Percentiles rank a stretch among this genome's conserved stretches.
Evolutionary conservation across 2,113 vertebrate genomes (phyloP).

Genomic region (Daubentonia madagascariensis): DNA sequence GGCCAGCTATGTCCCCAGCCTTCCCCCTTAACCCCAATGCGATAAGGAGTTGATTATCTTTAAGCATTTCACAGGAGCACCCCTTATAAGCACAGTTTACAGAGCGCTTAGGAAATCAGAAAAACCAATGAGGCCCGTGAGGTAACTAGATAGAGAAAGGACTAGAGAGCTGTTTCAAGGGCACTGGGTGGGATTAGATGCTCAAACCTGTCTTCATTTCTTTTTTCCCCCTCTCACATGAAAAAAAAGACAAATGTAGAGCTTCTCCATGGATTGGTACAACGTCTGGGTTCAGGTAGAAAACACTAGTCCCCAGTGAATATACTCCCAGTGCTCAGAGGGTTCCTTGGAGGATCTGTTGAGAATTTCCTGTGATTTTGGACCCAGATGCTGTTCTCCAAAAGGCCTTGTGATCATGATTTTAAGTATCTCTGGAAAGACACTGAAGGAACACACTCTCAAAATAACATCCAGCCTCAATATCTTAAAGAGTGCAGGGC

Average conservation of each 20-base stretch:
- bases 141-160: constrained; percentile 1
- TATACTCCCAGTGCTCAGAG: background rate
- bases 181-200: background rate
- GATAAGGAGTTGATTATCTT: background rate
- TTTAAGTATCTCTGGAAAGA: constrained; percentile 15
- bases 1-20: background rate
- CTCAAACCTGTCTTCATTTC: background rate
- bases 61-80: background rate
- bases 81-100: background rate
- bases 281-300: background rate
- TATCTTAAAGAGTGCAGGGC: background rate
- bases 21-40: accelerated
- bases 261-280: background rate
- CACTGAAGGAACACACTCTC: background rate
- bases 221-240: background rate
- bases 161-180: constrained; percentile 16
- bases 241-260: background rate
- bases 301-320: background rate
- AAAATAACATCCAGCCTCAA: background rate
- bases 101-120: background rate
- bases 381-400: background rate
- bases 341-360: background rate
- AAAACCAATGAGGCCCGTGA: background rate
- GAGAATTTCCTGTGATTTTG: background rate
- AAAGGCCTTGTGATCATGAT: background rate